Conservation (phyloP, 2,797 vertebrate genomes). For the Melanotaenia trifasciata region DNA sequence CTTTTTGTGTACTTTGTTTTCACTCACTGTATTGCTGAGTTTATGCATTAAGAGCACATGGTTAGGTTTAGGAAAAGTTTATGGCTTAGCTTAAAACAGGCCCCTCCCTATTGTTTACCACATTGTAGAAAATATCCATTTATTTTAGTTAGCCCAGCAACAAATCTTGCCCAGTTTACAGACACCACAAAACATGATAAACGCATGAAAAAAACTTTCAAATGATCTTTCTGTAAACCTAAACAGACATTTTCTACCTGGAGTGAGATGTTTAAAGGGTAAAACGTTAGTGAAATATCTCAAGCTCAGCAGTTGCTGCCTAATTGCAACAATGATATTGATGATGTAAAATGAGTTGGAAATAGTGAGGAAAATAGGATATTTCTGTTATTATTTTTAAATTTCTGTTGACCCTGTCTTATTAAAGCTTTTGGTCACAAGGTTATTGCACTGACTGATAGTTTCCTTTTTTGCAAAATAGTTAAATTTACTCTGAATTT, state of each 20-base stretch:
- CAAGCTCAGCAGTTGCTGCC: background rate
- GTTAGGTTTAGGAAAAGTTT: background rate
- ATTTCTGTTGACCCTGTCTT: constrained; percentile 2
- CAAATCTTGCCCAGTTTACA: background rate
- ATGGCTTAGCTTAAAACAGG: background rate
- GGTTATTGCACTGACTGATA: background rate
- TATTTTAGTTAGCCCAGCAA: background rate
- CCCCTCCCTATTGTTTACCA: background rate
- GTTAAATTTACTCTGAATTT: background rate
- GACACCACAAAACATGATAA: background rate
- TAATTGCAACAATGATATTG: background rate
- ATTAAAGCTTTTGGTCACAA: constrained; percentile 24
- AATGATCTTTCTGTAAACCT: background rate
- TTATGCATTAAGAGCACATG: background rate
- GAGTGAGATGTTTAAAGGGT: background rate
- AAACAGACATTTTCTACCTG: background rate
- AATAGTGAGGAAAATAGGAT: background rate
- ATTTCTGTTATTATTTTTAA: background rate
- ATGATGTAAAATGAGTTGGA: background rate
- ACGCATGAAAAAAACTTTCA: background rate
- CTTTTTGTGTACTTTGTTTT: too few species aligned
- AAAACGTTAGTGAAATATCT: background rate
- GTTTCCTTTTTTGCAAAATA: background rate
- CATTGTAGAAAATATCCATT: background rate
- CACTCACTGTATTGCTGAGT: background rate